Evolutionary conservation across 2,797 vertebrate species (phyloP), one percentile per base, ranked within the genome.

Genomic region (Lepidocolaptes lacrymiger): DNA sequence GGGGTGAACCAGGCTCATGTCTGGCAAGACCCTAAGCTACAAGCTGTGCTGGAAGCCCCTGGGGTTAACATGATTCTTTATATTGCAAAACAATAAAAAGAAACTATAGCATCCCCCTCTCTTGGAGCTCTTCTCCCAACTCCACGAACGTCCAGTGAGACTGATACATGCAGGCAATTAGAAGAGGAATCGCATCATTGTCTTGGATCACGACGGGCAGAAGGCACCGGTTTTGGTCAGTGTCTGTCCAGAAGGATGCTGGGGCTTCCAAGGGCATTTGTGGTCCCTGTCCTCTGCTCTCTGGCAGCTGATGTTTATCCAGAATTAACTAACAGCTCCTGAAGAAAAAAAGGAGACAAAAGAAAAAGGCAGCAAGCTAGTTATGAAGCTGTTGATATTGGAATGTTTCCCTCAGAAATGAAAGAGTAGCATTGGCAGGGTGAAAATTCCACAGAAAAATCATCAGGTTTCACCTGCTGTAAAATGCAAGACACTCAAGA

Each of bases 241-340:
- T 76, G 69, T 87, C 88, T 93, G 64, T 96, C 92, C 94, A 90
- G 89, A 91, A 92, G 63, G 86, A 94, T 93, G 88, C 34, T 83
- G 89, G 81, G 88, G 72, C 43, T 94, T 89, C 88, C 62, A 73
- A 95, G 83, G 73, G 66, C 18, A 0, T 90, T 91, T 72, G 44
- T 94, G 85, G 89, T 97, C 93, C 88, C 85, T 85, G 84, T 88
- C 51, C 54, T 96, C 89, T 91, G 93, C 76, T 94, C 72, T 92
- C 76, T 66, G 52, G 51, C 1, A 21, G 71, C 71, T 68, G 84
- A 83, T 16, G 37, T 69, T 95, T 96, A 97, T 94, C 93, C 96
- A 52, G 94, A 95, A 85, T 97, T 96, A 84, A 97, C 91, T 62
- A 97, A 92, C 74, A 97, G 92, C 86, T 95, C 97, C 97, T 97